phyloP scores from a whole-genome alignment of 2,797 vertebrate species.

The Oceanodroma leucorhoa region DNA sequence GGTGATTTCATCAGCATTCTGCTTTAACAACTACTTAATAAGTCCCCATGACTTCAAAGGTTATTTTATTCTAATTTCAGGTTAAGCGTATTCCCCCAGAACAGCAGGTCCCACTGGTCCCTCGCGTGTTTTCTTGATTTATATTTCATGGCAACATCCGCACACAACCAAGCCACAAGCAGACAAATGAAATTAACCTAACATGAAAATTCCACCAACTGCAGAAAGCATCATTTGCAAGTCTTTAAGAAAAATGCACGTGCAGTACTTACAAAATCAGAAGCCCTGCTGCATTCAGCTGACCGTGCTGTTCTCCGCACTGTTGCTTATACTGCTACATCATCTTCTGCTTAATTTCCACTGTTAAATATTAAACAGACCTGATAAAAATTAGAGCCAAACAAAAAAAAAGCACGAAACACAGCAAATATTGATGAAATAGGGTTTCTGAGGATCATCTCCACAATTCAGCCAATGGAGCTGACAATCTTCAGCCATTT shows the following conservation, averaged over 20 bases:
- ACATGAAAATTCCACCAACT: background rate
- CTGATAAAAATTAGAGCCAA: background rate
- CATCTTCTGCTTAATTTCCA: background rate
- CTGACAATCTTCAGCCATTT: background rate
- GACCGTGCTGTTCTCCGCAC: background rate
- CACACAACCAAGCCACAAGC: background rate
- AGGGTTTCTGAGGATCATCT: background rate
- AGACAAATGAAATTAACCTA: background rate
- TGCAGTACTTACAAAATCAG: constrained; percentile 41
- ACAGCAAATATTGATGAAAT: constrained; percentile 26
- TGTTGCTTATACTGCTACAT: constrained; percentile 3
- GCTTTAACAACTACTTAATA: constrained; percentile 2
- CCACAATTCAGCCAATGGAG: background rate
- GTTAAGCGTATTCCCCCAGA: background rate
- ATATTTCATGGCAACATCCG: background rate
- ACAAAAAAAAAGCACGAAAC: background rate
- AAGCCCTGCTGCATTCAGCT: background rate
- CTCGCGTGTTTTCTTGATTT: background rate
- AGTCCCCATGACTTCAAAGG: background rate
- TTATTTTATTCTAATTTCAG: constrained; percentile 7
- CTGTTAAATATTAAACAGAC: constrained; percentile 41
- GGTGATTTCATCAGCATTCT: background rate
- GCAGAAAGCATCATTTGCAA: background rate
- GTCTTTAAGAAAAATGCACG: background rate
- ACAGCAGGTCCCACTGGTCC: background rate